Conservation (phyloP, 30 jellyfish, hydroid and myxozoan species). For the Pelagia noctiluca region DNA sequence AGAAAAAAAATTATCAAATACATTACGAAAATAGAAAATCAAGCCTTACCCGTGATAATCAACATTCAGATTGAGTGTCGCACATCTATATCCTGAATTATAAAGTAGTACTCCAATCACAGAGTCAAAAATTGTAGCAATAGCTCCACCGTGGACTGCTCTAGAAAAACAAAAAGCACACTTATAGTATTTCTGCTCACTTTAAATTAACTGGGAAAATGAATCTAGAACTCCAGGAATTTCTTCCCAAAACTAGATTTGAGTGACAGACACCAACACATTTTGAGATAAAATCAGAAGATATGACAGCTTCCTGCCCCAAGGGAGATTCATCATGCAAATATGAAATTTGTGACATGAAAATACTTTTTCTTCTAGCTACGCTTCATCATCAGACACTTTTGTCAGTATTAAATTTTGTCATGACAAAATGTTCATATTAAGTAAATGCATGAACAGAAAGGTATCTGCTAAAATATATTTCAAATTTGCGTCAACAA, state of each 20-base stretch:
- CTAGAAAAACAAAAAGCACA: constrained; percentile 32
- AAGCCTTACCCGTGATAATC: constrained; percentile 71
- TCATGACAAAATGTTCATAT: no score
- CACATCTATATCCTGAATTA: constrained; percentile 73
- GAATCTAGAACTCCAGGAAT: neutral
- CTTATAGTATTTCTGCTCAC: neutral
- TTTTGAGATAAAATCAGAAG: no score
- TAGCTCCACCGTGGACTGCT: constrained; percentile 89
- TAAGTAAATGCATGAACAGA: neutral
- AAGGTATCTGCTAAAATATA: neutral
- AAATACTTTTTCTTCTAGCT: no score
- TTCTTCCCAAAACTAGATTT: neutral
- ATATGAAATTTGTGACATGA: no score
- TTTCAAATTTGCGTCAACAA: neutral
- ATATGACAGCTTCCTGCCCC: no score
- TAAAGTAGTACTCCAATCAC: constrained; percentile 65
- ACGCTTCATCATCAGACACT: no score
- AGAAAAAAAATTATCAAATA: neutral
- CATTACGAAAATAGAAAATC: neutral
- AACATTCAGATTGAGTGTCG: constrained; percentile 71
- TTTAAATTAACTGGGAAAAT: neutral
- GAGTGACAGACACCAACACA: no score
- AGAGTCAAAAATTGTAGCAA: constrained; percentile 74
- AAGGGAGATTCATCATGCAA: no score
- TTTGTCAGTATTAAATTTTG: no score